Percentiles rank a stretch among this genome's conserved stretches.
phyloP scores from a whole-genome alignment of 2,888 invertebrate genomes.

The Branchellion lobata region DNA sequence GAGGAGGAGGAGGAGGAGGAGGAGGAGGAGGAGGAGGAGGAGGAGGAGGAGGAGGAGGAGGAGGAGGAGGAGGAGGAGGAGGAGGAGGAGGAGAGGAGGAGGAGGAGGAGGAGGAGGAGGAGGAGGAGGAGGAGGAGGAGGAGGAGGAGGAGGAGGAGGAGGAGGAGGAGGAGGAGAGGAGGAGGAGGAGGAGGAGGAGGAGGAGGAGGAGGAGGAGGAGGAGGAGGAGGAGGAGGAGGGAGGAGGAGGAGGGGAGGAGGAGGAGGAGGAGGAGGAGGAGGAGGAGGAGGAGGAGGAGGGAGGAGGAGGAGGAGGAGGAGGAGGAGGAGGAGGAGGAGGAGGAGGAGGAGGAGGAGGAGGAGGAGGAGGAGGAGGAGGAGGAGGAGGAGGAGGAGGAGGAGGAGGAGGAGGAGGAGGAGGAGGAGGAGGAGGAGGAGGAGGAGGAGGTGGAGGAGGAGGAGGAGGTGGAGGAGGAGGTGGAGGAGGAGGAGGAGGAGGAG shows the following conservation, averaged over 20 bases:
- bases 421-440: neutral
- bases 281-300: neutral
- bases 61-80: slow-evolving; percentile 27
- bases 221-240: neutral
- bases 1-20: slow-evolving; percentile 12
- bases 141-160: neutral
- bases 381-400: neutral
- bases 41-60: slow-evolving; percentile 28
- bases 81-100: neutral
- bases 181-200: neutral
- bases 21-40: slow-evolving; percentile 34
- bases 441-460: neutral
- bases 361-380: too few species aligned
- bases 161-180: neutral
- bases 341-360: too few species aligned
- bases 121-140: neutral
- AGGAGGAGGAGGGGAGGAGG: neutral
- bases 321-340: neutral
- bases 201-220: neutral
- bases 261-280: slow-evolving; percentile 25
- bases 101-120: slow-evolving; percentile 1
- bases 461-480: neutral
- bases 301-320: neutral
- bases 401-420: neutral
- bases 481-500: too few species aligned